Evolutionary conservation across 1,140 invertebrate species (phyloP).

Genomic region (Belonocnema kinseyi): DNA sequence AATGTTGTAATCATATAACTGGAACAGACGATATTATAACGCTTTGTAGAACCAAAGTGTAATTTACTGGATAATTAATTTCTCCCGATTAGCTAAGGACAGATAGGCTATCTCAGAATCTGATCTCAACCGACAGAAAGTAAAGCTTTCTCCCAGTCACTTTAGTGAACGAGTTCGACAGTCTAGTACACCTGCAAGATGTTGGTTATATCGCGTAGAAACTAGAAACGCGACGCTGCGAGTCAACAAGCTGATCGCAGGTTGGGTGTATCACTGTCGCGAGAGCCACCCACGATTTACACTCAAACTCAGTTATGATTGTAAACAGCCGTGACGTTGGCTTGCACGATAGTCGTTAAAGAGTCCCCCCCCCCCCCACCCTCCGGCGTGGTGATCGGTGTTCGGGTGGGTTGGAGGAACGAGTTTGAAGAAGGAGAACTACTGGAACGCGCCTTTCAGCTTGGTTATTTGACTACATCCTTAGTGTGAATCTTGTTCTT

Average conservation of each 20-base stretch:
- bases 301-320: slow-evolving; percentile 66
- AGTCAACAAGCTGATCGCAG: too few species aligned
- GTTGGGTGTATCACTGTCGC: slow-evolving; percentile 31
- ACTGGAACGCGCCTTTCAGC: slow-evolving; percentile 53
- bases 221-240: too few species aligned
- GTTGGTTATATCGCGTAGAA: too few species aligned
- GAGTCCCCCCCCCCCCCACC: slow-evolving; percentile 61
- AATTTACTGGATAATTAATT: slow-evolving; percentile 28
- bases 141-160: background rate
- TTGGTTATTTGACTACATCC: slow-evolving; percentile 52
- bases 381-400: slow-evolving; percentile 61
- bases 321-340: slow-evolving; percentile 65
- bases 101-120: background rate
- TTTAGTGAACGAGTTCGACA: background rate
- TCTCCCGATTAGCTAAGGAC: slow-evolving; percentile 13
- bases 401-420: slow-evolving; percentile 50
- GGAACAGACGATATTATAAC: background rate
- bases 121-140: background rate
- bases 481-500: slow-evolving; percentile 55
- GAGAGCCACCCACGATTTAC: slow-evolving; percentile 64
- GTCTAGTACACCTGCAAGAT: too few species aligned
- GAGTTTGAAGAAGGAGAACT: slow-evolving; percentile 65
- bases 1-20: background rate
- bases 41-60: background rate
- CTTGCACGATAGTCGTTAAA: slow-evolving; percentile 64